Evolutionary conservation across 2,797 vertebrate species (phyloP).

Genomic region (Paratrypauchen microcephalus): DNA sequence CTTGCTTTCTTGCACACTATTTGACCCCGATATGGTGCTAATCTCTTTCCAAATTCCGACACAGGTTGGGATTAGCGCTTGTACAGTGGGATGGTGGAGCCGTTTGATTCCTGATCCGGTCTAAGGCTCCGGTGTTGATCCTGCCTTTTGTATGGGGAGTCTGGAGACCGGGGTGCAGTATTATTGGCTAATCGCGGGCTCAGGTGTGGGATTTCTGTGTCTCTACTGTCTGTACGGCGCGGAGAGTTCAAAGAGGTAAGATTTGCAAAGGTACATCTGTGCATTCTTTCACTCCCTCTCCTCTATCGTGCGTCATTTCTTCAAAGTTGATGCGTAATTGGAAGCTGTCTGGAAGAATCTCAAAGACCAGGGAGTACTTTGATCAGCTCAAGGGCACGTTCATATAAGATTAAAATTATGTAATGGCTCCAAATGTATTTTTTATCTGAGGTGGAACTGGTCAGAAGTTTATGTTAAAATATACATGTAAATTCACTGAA

Average conservation of each 20-base stretch:
- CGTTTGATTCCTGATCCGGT: slow-evolving; percentile 55
- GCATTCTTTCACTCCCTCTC: slow-evolving; percentile 53
- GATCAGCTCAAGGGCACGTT: slow-evolving; percentile 61
- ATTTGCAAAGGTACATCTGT: slow-evolving; percentile 58
- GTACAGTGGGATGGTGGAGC: slow-evolving; percentile 39
- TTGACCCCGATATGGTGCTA: slow-evolving; percentile 27
- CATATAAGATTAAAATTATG: slow-evolving; percentile 10
- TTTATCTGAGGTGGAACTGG: not conserved
- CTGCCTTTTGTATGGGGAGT: slow-evolving; percentile 53
- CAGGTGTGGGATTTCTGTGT: slow-evolving; percentile 60
- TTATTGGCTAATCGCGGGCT: slow-evolving; percentile 64
- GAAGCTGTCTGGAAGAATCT: slow-evolving; percentile 63
- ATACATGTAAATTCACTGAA: not conserved
- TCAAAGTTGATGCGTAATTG: slow-evolving; percentile 37
- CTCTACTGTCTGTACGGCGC: slow-evolving; percentile 23
- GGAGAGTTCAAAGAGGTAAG: slow-evolving; percentile 58
- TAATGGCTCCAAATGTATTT: not conserved
- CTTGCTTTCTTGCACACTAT: slow-evolving; percentile 24
- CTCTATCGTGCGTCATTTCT: slow-evolving; percentile 7
- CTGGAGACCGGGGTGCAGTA: slow-evolving; percentile 54
- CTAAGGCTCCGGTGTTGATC: slow-evolving; percentile 41
- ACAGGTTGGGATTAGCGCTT: slow-evolving; percentile 38
- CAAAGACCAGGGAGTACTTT: slow-evolving; percentile 65
- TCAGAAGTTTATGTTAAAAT: not conserved
- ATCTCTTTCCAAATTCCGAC: slow-evolving; percentile 42